Conservation (phyloP, 2,888 invertebrate species). For the Calephelis perditalis region DNA sequence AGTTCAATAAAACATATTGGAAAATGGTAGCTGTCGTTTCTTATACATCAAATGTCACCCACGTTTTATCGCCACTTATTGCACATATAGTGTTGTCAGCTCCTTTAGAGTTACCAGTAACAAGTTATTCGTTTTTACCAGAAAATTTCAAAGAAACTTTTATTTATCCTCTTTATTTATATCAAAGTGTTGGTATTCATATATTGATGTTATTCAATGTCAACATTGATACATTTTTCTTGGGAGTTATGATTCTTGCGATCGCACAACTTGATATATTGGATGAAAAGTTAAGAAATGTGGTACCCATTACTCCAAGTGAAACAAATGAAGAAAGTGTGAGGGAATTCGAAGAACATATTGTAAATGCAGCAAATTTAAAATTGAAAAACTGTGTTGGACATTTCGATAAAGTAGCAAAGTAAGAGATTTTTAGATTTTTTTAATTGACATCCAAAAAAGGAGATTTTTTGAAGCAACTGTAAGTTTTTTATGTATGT, state of each 20-base stretch:
- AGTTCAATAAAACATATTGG: conserved; percentile 41
- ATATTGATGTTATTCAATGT: conserved; percentile 45
- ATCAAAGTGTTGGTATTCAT: conserved; percentile 47
- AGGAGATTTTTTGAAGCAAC: too few species aligned
- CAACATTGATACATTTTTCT: conserved; percentile 48
- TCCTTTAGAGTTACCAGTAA: conserved; percentile 40
- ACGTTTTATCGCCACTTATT: conserved; percentile 39
- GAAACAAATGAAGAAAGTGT: neutral
- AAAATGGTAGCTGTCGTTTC: conserved; percentile 40
- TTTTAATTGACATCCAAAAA: neutral
- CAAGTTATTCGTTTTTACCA: conserved; percentile 46
- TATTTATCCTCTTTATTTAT: conserved; percentile 46
- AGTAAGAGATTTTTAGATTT: conserved; percentile 36
- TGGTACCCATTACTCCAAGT: neutral
- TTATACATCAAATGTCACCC: conserved; percentile 34
- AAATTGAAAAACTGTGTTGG: conserved; percentile 42
- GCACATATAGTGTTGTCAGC: conserved; percentile 36
- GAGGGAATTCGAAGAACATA: neutral
- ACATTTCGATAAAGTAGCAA: conserved; percentile 43
- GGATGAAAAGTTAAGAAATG: conserved; percentile 40
- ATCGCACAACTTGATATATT: conserved; percentile 54
- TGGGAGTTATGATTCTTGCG: conserved; percentile 46
- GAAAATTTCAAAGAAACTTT: conserved; percentile 35
- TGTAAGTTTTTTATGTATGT: too few species aligned
- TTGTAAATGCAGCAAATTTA: conserved; percentile 28